phyloP scores from a whole-genome alignment of 2,888 invertebrate genomes.

The Macrophya annulata region DNA sequence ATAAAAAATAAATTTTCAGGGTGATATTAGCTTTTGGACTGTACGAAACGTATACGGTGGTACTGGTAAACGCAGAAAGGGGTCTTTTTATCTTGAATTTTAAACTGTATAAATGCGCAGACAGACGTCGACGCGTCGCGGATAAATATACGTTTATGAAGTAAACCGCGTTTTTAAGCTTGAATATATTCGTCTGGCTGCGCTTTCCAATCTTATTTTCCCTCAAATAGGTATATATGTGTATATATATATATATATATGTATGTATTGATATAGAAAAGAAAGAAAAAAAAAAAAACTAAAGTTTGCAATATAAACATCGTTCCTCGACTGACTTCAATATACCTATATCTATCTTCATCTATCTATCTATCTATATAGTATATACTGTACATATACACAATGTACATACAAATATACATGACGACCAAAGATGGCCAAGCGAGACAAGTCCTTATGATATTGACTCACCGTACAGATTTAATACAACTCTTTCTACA shows the following conservation, averaged over 20 bases:
- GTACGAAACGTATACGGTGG: background rate
- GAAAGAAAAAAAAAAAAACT: background rate
- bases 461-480: constrained; percentile 26
- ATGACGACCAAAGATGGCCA: background rate
- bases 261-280: background rate
- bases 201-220: background rate
- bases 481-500: background rate
- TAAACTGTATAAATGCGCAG: constrained; percentile 3
- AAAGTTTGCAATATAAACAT: constrained; percentile 10
- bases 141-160: background rate
- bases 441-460: constrained; percentile 24
- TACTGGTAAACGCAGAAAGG: background rate
- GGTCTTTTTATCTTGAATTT: background rate
- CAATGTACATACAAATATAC: background rate
- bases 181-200: background rate
- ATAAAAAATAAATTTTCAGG: background rate
- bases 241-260: background rate
- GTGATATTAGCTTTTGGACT: background rate
- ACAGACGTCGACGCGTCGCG: background rate
- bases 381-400: background rate
- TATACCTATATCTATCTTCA: background rate
- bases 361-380: background rate
- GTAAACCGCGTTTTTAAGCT: background rate
- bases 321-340: background rate
- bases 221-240: background rate